phyloP scores from a whole-genome alignment of 2,797 vertebrate species.

The Perodicticus potto region DNA sequence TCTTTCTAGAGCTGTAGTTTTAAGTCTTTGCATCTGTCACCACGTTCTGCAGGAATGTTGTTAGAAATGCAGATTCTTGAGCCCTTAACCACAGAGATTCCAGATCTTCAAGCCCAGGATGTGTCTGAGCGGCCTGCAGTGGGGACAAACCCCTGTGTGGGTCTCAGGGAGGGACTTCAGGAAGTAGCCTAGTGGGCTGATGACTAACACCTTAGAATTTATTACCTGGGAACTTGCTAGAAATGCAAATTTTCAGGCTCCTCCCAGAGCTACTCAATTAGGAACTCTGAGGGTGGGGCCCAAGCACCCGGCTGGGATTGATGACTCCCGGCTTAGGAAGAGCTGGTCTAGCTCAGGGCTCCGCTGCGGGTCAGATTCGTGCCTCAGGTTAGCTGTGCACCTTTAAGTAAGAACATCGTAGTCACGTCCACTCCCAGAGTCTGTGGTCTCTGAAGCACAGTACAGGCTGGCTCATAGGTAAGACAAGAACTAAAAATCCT shows the following conservation, averaged over 20 bases:
- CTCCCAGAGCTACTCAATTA: not conserved
- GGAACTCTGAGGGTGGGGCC: too few relatives aligned
- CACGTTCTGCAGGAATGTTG: not conserved
- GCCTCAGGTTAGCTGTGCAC: not conserved
- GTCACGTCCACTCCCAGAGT: not conserved
- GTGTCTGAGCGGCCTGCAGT: too few relatives aligned
- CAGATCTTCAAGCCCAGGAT: too few relatives aligned
- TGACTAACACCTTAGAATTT: fast-evolving
- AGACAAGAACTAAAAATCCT: not conserved
- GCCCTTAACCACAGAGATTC: not conserved
- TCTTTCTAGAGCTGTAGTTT: not conserved
- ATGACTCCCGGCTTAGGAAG: fast-evolving
- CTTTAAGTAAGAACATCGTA: not conserved
- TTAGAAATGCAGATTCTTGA: not conserved
- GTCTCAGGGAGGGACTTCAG: too few relatives aligned
- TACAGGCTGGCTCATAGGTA: fast-evolving
- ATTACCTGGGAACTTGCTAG: not conserved
- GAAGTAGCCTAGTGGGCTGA: not conserved
- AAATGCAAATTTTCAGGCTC: fast-evolving
- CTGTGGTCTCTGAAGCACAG: not conserved
- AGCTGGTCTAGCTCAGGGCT: fast-evolving
- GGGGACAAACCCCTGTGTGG: too few relatives aligned
- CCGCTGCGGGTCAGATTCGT: fast-evolving
- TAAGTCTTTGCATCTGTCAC: not conserved
- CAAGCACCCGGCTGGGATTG: too few relatives aligned